Percentiles rank a stretch among this genome's conserved stretches.
Evolutionary conservation across 2,888 invertebrate genomes (phyloP).

Genomic region (Drosophila siamana): DNA sequence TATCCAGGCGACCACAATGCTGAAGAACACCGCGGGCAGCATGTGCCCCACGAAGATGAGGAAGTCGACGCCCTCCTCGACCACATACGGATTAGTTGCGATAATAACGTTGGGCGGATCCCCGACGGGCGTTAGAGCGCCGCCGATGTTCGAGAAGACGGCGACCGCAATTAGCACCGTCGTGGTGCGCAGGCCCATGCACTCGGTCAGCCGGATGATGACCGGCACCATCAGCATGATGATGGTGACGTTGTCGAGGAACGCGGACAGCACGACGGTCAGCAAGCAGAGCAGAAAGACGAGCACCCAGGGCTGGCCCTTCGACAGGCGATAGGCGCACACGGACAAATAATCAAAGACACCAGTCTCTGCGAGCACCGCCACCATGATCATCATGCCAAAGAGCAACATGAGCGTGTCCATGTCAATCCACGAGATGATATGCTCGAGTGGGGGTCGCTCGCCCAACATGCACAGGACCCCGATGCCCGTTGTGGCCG

Average conservation of each 20-base stretch:
- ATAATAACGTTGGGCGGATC: conserved; percentile 90
- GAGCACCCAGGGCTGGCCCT: conserved; percentile 90
- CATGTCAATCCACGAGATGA: conserved; percentile 91
- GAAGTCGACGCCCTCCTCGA: conserved; percentile 89
- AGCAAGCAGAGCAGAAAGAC: conserved; percentile 90
- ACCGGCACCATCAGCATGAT: conserved; percentile 91
- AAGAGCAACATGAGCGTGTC: conserved; percentile 89
- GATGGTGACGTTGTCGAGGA: conserved; percentile 92
- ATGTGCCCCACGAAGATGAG: conserved; percentile 92
- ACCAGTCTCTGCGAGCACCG: conserved; percentile 91
- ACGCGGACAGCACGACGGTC: conserved; percentile 89
- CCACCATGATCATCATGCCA: conserved; percentile 92
- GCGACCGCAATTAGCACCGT: conserved; percentile 94
- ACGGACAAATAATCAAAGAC: conserved; percentile 91
- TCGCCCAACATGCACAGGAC: conserved; percentile 88
- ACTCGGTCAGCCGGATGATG: conserved; percentile 93
- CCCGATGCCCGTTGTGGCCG: conserved; percentile 89
- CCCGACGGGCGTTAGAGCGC: conserved; percentile 94
- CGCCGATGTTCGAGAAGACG: conserved; percentile 95
- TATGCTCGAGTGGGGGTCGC: conserved; percentile 88
- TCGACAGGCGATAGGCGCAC: conserved; percentile 88
- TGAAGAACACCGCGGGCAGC: conserved; percentile 87
- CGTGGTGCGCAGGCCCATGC: conserved; percentile 93
- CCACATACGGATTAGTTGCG: conserved; percentile 76
- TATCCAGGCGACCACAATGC: conserved; percentile 87